Percentiles rank a stretch among this genome's conserved stretches.
Evolutionary conservation across 2,113 vertebrate genomes (phyloP).

Genomic region (Anser cygnoides): DNA sequence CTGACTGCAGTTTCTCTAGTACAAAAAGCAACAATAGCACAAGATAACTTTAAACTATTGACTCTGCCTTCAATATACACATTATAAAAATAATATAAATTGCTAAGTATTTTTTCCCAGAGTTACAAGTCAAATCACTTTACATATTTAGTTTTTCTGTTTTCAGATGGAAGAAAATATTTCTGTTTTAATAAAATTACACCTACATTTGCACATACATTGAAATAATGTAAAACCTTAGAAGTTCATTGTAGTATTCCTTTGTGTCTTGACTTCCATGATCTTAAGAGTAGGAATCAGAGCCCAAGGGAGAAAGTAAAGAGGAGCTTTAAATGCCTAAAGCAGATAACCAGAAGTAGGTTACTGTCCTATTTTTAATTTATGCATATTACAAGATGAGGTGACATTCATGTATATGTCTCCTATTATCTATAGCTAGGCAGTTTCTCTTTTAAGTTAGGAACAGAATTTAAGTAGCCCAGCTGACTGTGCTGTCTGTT

Average conservation of each 20-base stretch:
- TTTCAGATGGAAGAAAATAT: neutral
- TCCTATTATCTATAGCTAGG: neutral
- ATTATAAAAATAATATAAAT: neutral
- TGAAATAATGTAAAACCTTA: neutral
- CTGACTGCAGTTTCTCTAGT: neutral
- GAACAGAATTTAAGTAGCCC: neutral
- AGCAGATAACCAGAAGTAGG: conserved; percentile 60
- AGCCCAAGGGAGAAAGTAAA: conserved; percentile 28
- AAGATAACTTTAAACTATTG: neutral
- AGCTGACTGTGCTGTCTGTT: neutral
- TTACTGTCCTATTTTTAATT: conserved; percentile 38
- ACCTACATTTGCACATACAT: neutral
- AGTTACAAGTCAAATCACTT: neutral
- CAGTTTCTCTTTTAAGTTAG: neutral
- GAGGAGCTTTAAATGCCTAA: conserved; percentile 34
- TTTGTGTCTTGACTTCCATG: conserved; percentile 48
- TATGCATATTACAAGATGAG: neutral
- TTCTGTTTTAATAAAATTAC: neutral
- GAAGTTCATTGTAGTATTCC: conserved; percentile 12
- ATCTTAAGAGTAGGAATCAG: conserved; percentile 39
- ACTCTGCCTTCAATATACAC: neutral
- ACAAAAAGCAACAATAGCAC: neutral
- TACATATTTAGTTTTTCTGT: neutral
- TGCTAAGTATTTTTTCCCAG: neutral
- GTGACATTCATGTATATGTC: neutral